Evolutionary conservation across 2,888 invertebrate genomes (phyloP).

Genomic region (Andrena hattorfiana): DNA sequence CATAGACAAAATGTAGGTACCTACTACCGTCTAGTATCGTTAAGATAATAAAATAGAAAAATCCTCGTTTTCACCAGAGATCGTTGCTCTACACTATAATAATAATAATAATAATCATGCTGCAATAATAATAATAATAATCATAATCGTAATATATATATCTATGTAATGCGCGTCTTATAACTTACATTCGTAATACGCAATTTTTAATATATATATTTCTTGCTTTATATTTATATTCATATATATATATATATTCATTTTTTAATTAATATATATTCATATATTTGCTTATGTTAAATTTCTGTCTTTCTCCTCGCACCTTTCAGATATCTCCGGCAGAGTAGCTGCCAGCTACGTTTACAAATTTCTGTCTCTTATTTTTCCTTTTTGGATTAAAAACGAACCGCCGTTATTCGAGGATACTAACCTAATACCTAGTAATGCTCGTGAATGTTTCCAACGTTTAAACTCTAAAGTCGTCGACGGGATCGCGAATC

Average conservation of each 20-base stretch:
- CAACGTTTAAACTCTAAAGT: slow-evolving; percentile 8
- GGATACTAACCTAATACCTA: slow-evolving; percentile 46
- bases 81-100: slow-evolving; percentile 63
- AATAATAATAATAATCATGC: slow-evolving; percentile 47
- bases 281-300: slow-evolving; percentile 46
- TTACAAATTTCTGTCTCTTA: slow-evolving; percentile 34
- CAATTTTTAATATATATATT: slow-evolving; percentile 56
- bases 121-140: slow-evolving; percentile 63
- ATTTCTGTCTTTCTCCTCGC: slow-evolving; percentile 50
- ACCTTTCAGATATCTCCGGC: slow-evolving; percentile 63
- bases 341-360: slow-evolving; percentile 23
- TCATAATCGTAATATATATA: slow-evolving; percentile 67
- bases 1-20: slow-evolving; percentile 62
- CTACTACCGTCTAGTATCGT: slow-evolving; percentile 70
- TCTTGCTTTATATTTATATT: slow-evolving; percentile 53
- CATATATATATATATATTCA: slow-evolving; percentile 60
- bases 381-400: slow-evolving; percentile 43
- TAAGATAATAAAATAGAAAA: slow-evolving; percentile 81
- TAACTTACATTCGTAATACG: slow-evolving; percentile 67
- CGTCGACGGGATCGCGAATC: background rate
- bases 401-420: slow-evolving; percentile 51
- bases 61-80: slow-evolving; percentile 69
- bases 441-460: slow-evolving; percentile 53
- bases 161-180: slow-evolving; percentile 71
- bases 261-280: slow-evolving; percentile 48